phyloP scores from a whole-genome alignment of 2,888 invertebrate genomes.

The Xylophagus ater region DNA sequence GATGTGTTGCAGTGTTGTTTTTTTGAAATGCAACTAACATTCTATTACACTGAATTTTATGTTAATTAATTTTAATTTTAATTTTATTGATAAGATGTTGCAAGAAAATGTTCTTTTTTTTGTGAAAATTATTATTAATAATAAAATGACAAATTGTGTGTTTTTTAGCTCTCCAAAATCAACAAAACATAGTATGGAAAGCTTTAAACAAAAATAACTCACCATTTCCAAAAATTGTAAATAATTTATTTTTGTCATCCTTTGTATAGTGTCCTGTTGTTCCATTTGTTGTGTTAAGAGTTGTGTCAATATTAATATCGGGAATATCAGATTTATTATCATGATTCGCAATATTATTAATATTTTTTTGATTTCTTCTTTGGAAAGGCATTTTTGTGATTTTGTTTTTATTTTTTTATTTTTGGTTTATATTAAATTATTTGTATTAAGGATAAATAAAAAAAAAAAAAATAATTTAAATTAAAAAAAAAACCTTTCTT shows the following conservation, averaged over 20 bases:
- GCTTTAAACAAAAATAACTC: slow-evolving; percentile 26
- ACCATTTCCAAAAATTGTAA: slow-evolving; percentile 41
- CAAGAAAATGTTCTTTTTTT: too few species aligned
- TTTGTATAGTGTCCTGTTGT: slow-evolving; percentile 29
- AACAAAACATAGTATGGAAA: too few species aligned
- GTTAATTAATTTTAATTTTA: too few species aligned
- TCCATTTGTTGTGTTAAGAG: slow-evolving; percentile 27
- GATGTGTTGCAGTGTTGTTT: too few species aligned
- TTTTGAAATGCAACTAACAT: too few species aligned
- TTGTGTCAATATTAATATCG: slow-evolving; percentile 23
- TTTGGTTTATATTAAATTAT: slow-evolving; percentile 4
- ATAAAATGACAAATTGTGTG: too few species aligned
- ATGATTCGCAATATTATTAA: slow-evolving; percentile 21
- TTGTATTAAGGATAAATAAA: background rate
- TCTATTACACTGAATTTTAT: too few species aligned
- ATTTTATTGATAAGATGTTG: too few species aligned
- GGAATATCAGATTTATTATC: slow-evolving; percentile 25
- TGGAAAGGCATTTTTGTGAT: slow-evolving; percentile 12
- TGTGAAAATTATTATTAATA: too few species aligned
- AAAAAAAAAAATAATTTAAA: background rate
- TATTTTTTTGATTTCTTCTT: slow-evolving; percentile 20
- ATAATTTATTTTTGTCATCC: slow-evolving; percentile 39
- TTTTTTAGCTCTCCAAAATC: too few species aligned
- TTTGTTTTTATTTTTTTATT: slow-evolving; percentile 7
- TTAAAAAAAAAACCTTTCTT: slow-evolving; percentile 4